Evolutionary conservation across 2,888 invertebrate genomes (phyloP).

Genomic region (Trissoscelio sp.): DNA sequence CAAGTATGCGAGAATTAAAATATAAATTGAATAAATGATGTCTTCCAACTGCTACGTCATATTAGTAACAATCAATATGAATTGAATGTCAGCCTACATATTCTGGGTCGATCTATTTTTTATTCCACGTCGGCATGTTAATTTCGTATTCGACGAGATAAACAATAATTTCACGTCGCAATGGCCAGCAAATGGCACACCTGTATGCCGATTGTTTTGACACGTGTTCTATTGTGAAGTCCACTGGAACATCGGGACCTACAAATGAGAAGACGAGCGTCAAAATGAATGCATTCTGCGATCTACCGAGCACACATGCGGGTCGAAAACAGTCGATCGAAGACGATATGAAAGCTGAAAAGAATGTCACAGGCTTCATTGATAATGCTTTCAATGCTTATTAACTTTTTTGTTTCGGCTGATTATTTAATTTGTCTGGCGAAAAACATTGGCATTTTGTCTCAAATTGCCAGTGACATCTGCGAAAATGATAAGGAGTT

Average conservation of each 20-base stretch:
- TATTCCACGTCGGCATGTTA: constrained; percentile 45
- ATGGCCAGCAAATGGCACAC: constrained; percentile 73
- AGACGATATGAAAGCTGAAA: constrained; percentile 68
- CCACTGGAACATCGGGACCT: constrained; percentile 60
- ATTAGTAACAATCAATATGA: constrained; percentile 28
- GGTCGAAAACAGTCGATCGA: constrained; percentile 76
- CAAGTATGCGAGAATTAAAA: constrained; percentile 36
- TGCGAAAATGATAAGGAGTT: not conserved
- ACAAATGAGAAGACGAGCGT: constrained; percentile 55
- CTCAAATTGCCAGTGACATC: not conserved
- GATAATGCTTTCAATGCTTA: constrained; percentile 25
- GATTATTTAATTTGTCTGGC: constrained; percentile 6
- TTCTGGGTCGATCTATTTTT: constrained; percentile 53
- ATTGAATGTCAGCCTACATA: constrained; percentile 60
- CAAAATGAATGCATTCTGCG: constrained; percentile 59
- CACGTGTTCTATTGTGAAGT: constrained; percentile 80
- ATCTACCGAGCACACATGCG: constrained; percentile 73
- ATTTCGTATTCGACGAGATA: constrained; percentile 62
- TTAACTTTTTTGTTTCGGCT: constrained; percentile 5
- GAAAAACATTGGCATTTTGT: not conserved
- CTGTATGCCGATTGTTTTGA: constrained; percentile 82
- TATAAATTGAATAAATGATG: constrained; percentile 37
- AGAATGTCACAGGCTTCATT: constrained; percentile 27
- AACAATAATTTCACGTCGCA: constrained; percentile 71
- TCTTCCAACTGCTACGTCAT: constrained; percentile 54